Base-by-base conservation (phyloP, 1,140 invertebrate genomes). In the Euglossa dilemma region DNA sequence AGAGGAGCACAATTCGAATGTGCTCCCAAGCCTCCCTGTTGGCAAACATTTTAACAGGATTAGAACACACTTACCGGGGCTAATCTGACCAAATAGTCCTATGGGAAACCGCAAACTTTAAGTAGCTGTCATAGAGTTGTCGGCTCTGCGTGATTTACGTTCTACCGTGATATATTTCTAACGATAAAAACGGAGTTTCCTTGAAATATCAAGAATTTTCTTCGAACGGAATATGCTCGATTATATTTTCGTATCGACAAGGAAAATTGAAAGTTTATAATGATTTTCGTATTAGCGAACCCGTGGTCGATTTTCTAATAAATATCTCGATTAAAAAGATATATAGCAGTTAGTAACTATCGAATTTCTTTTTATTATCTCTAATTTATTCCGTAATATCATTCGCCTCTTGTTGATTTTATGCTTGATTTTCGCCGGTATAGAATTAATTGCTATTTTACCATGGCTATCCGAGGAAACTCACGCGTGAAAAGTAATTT, bases 41-140 rank as follows among this genome's bases (percentile, higher is more conserved):
- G 82, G 93, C 91, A 94, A 94, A 94, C 93, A 94, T 94, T 94
- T 94, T 94, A 94, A 94, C 93, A 89, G 93, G 92, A 94, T 94
- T 94, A 94, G 88, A 87, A 85, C 87, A 93, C 92, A 94, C 93
- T 94, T 91, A 92, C 85, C 78, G 84, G 85, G 86, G 77, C 92
- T 93, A 93, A 93, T 93, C 92, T 92, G 86, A 63, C 82, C 90
- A 93, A 93, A 92, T 90, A 93, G 89, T 91, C 76, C 85, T 88
- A 88, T 83, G 90, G 89, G 85, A 91, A 86, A 92, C 91, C 91
- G 88, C 91, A 90, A 84, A 76, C 84, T 88, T 92, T 87, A 89
- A 93, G 89, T 93, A 90, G 88, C 91, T 92, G 92, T 93, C 92
- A 92, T 87, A 85, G 91, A 90, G 80, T 90, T 90, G 88, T 92